Conservation (phyloP, 2,113 vertebrate species). For the Tinamus guttatus region DNA sequence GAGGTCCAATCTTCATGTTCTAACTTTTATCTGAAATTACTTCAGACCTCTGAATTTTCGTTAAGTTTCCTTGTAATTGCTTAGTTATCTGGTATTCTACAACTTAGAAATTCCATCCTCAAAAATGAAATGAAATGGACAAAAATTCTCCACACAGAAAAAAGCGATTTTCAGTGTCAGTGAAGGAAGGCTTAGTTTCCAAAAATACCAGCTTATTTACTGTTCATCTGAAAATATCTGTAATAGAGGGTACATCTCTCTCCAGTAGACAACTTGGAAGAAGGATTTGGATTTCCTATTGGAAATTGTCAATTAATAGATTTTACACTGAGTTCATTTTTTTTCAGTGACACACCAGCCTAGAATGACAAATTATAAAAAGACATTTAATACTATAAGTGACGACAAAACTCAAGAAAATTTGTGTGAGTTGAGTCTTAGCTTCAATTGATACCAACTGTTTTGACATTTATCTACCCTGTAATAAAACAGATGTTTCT, state of each 20-base stretch:
- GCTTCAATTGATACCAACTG: conserved; percentile 58
- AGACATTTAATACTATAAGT: conserved; percentile 58
- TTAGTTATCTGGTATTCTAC: not conserved
- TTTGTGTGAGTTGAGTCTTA: conserved; percentile 33
- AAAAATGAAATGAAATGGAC: not conserved
- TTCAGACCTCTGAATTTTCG: conserved; percentile 15
- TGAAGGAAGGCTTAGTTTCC: not conserved
- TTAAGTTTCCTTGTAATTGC: not conserved
- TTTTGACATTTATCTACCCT: conserved; percentile 30
- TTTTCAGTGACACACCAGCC: conserved; percentile 27
- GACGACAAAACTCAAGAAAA: conserved; percentile 33
- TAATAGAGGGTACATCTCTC: conserved; percentile 36
- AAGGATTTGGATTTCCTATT: conserved; percentile 64
- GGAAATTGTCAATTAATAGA: conserved; percentile 65
- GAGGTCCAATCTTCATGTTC: not conserved
- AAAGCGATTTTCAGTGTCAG: not conserved
- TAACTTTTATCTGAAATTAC: conserved; percentile 24
- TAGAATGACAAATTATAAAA: conserved; percentile 39
- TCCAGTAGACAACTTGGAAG: conserved; percentile 25
- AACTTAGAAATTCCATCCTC: conserved; percentile 23
- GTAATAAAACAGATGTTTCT: conserved; percentile 35
- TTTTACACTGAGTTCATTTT: conserved; percentile 45
- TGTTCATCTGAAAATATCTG: conserved; percentile 38
- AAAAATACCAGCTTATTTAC: conserved; percentile 25
- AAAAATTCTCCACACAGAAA: not conserved